These are phyloP conservation scores for Phania funesta DNA, from an alignment of 2,888 invertebrate species.

Conservation along the genomic window DNA sequence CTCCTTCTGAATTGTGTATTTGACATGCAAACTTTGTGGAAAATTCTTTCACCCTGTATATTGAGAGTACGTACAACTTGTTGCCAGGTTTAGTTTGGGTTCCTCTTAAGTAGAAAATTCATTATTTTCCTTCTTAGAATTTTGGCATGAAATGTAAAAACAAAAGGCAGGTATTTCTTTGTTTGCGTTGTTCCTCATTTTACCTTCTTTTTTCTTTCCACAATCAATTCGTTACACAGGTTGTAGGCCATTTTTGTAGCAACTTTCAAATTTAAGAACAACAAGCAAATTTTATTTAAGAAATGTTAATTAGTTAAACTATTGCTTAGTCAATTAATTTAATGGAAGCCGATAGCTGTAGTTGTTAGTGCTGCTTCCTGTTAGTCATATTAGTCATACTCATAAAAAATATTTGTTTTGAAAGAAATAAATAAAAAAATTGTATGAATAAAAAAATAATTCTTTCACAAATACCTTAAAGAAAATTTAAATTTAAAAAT, in stretches of 20 bases:
- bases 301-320: neutral
- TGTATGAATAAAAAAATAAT: too few relatives aligned
- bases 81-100: neutral
- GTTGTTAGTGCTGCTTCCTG: neutral
- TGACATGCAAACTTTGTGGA: constrained; percentile 32
- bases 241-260: neutral
- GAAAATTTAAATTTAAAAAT: too few relatives aligned
- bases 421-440: too few relatives aligned
- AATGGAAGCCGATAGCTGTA: neutral
- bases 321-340: neutral
- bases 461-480: too few relatives aligned
- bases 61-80: neutral
- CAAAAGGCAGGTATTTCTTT: constrained; percentile 23
- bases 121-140: constrained; percentile 42
- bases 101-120: neutral
- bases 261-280: neutral
- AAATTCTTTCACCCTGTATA: neutral
- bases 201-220: neutral
- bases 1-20: constrained; percentile 1
- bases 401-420: too few relatives aligned
- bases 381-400: too few relatives aligned
- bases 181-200: neutral
- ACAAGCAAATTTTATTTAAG: neutral
- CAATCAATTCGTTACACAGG: constrained; percentile 40
- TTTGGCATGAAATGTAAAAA: neutral